These are phyloP conservation scores for Battus philenor DNA, from an alignment of 1,140 invertebrate species.

Conservation along the genomic window DNA sequence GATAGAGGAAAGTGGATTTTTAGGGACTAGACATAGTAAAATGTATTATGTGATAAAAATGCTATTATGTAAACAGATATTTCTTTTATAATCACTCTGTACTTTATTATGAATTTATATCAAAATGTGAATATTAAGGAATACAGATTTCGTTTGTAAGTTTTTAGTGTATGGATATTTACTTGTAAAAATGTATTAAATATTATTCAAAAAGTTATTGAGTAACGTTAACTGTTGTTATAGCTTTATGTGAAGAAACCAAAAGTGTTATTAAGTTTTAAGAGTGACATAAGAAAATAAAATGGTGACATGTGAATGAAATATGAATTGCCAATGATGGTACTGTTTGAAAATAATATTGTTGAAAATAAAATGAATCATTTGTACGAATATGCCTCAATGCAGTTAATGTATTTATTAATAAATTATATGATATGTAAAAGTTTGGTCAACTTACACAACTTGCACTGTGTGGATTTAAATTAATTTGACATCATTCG, in stretches of 20 bases:
- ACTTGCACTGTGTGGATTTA: neutral
- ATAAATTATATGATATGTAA: neutral
- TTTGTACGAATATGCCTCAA: neutral
- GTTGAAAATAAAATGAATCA: neutral
- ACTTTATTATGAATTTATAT: constrained; percentile 33
- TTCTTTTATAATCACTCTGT: constrained; percentile 49
- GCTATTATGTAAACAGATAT: constrained; percentile 33
- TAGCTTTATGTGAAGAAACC: constrained; percentile 70
- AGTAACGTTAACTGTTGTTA: constrained; percentile 68
- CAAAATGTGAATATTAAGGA: constrained; percentile 23
- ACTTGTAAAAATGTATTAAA: constrained; percentile 41
- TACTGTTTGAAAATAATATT: constrained; percentile 2
- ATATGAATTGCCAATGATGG: constrained; percentile 12
- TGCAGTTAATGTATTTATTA: neutral
- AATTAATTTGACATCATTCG: constrained; percentile 5
- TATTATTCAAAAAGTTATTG: constrained; percentile 48
- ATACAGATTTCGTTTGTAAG: constrained; percentile 43
- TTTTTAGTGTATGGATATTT: constrained; percentile 43
- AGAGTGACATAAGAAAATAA: constrained; percentile 29
- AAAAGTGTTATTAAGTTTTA: constrained; percentile 73
- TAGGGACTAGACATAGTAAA: constrained; percentile 39
- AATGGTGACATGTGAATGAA: constrained; percentile 19
- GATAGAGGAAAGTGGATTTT: constrained; percentile 30
- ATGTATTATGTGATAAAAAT: constrained; percentile 63
- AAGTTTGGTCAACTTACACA: neutral